These are phyloP conservation scores for Subacronicta megacephala DNA, from an alignment of 2,888 invertebrate species.

Conservation along the genomic window DNA sequence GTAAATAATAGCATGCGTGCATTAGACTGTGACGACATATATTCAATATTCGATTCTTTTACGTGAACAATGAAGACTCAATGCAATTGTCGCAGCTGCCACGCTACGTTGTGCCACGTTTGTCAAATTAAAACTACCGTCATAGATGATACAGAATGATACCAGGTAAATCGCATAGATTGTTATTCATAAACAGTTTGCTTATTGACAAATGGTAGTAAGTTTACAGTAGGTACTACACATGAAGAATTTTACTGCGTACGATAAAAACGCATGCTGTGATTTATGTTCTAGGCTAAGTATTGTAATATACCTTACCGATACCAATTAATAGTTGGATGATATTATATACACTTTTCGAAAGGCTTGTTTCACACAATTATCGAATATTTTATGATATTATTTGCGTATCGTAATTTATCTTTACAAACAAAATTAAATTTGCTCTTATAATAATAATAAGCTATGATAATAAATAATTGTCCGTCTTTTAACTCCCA, in stretches of 20 bases:
- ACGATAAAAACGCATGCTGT: not conserved
- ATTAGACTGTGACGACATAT: constrained; percentile 73
- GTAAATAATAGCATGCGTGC: constrained; percentile 66
- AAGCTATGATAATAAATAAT: too few species aligned
- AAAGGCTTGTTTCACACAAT: too few species aligned
- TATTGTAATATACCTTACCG: too few species aligned
- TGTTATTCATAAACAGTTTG: constrained; percentile 30
- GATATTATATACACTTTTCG: too few species aligned
- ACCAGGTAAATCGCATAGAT: constrained; percentile 25
- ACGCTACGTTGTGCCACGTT: constrained; percentile 53
- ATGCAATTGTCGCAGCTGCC: constrained; percentile 66
- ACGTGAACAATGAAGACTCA: constrained; percentile 66
- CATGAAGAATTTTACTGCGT: not conserved
- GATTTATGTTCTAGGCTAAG: too few species aligned
- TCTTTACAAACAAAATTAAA: too few species aligned
- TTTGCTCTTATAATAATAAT: too few species aligned
- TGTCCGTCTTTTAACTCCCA: too few species aligned
- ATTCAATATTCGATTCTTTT: constrained; percentile 71
- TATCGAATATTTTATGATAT: too few species aligned
- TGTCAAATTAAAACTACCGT: constrained; percentile 52
- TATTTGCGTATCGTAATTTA: too few species aligned
- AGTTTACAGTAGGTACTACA: not conserved
- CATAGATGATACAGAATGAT: constrained; percentile 27
- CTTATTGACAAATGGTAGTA: constrained; percentile 10
- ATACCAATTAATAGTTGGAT: too few species aligned